Base-by-base conservation (phyloP, 2,797 vertebrate genomes). In the Danionella dracula region DNA sequence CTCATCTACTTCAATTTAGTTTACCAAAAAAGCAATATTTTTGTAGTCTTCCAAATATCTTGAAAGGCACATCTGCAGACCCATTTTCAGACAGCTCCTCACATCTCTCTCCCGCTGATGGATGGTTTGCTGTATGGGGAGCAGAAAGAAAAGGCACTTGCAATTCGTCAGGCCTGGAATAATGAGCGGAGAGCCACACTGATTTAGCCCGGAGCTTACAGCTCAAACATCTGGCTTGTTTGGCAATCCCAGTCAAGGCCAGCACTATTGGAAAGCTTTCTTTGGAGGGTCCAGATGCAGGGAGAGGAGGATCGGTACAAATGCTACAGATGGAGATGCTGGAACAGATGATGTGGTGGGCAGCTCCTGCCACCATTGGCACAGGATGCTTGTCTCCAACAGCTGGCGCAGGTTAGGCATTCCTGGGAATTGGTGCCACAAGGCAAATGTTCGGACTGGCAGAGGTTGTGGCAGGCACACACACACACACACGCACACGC, bases 391-490 rank as follows among this genome's bases (percentile, higher is more conserved):
- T 93, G 96, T 96, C 93, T 93, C 93, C 92, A 96, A 96, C 96
- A 98, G 95, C 96, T 99, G 96, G 95, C 94, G 88, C 92, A 95
- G 94, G 95, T 98, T 97, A 95, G 93, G 90, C 94, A 93, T 96
- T 96, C 95, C 94, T 96, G 95, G 96, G 95, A 97, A 95, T 96
- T 96, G 92, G 90, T 92, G 93, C 93, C 95, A 93, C 93, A 92
- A 95, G 93, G 94, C 94, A 94, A 94, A 98, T 97, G 94, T 95
- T 97, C 92, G 89, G 89, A 91, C 94, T 95, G 92, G 93, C 93
- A 83, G 89, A 89, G 89, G 91, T 89, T 92, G 87, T 86, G 85
- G 83, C 89, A 86, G 88, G 89, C 81, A 92, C 90, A 93, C 93
- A 92, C 92, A 89, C 93, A 78, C 66, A 54, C 65, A 61, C 65